Evolutionary conservation across 1,140 invertebrate genomes (phyloP), one percentile per base, ranked within the genome.

Genomic region (Venustaconcha ellipsiformis): DNA sequence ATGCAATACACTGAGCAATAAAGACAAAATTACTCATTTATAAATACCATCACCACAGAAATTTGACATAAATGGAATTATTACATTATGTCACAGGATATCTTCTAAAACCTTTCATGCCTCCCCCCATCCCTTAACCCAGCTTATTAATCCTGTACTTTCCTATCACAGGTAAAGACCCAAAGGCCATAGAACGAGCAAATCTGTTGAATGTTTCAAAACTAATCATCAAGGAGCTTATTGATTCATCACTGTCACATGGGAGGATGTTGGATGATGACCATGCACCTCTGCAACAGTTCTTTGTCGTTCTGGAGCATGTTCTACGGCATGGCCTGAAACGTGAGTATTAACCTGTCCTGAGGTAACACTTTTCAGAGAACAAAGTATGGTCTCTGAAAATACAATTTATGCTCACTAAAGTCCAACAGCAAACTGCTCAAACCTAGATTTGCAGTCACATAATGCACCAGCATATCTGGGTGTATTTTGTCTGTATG

Each of bases 181-280:
- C 97, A 23, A 95, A 96, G 57, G 93, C 95, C 72, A 97, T 99
- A 85, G 97, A 99, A 89, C 92, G 97, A 80, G 96, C 95, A 83
- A 99, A 99, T 91, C 92, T 99, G 84, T 94, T 99, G 68, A 98
- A 98, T 89, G 97, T 99, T 82, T 97, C 96, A 75, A 99, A 99
- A 91, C 91, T 99, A 84, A 97, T 99, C 57, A 96, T 99, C 26
- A 99, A 99, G 92, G 97, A 99, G 89, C 91, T 99, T 77, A 96
- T 99, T 82, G 97, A 99, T 91, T 97, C 97, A 78, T 98, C 96
- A 0, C 90, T 99, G 59, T 95, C 86, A 58, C 88, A 90, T 73
- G 88, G 89, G 1, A 85, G 89, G 0, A 89, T 97, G 94, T 92
- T 99, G 70, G 97, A 99, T 90, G 96, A 96, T 58, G 96, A 98